Conservation (phyloP, 2,888 invertebrate genomes). For the Pyrocoelia pectoralis region DNA sequence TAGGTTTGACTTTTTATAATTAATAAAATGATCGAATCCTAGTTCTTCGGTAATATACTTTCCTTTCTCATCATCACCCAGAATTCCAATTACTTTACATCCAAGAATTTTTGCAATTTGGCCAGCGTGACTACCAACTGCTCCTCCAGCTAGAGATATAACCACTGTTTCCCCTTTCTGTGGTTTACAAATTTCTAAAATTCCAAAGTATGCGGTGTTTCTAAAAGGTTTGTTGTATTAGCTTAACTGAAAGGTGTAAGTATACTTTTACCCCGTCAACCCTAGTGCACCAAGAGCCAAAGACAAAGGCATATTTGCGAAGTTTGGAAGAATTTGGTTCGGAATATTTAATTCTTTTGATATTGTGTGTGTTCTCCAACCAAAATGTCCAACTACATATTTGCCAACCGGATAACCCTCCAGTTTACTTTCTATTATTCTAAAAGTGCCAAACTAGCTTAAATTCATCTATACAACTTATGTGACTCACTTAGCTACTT, state of each 20-base stretch:
- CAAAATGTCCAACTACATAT: conserved; percentile 69
- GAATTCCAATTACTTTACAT: conserved; percentile 74
- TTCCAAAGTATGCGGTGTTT: conserved; percentile 78
- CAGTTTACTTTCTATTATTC: conserved; percentile 74
- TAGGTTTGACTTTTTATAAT: conserved; percentile 72
- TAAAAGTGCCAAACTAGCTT: conserved; percentile 50
- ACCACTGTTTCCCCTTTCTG: conserved; percentile 77
- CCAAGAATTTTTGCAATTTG: conserved; percentile 80
- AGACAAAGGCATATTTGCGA: conserved; percentile 17
- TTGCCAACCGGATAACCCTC: conserved; percentile 70
- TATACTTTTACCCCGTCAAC: conserved; percentile 28
- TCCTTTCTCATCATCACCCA: conserved; percentile 75
- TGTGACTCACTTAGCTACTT: conserved; percentile 70
- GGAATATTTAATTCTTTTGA: conserved; percentile 48
- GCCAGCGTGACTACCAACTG: conserved; percentile 79
- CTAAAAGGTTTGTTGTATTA: conserved; percentile 47
- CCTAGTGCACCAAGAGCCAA: conserved; percentile 22
- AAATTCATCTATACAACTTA: neutral
- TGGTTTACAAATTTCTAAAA: conserved; percentile 74
- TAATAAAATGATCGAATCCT: conserved; percentile 73
- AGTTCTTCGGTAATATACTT: conserved; percentile 70
- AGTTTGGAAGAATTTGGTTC: conserved; percentile 13
- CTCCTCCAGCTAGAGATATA: conserved; percentile 79
- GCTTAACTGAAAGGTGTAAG: neutral
- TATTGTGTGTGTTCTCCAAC: conserved; percentile 73